Evolutionary conservation across 1,140 invertebrate species (phyloP).

Genomic region (Triops cancriformis): DNA sequence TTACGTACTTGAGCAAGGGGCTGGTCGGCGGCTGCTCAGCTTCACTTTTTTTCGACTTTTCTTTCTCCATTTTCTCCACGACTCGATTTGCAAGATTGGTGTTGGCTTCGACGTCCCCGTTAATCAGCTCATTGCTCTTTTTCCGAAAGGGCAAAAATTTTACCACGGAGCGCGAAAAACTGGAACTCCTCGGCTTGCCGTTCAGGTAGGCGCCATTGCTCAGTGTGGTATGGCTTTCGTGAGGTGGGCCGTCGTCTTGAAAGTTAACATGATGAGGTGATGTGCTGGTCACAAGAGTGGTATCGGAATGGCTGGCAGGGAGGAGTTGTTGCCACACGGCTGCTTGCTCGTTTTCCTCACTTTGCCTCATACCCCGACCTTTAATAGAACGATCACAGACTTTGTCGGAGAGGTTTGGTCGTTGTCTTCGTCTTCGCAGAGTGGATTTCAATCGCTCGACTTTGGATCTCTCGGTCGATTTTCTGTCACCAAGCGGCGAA

Average conservation of each 20-base stretch:
- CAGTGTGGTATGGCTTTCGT: background rate
- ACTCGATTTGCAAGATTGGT: background rate
- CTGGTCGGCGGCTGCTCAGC: background rate
- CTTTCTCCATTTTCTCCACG: background rate
- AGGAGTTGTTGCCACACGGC: background rate
- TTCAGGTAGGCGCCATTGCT: background rate
- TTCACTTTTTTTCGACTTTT: background rate
- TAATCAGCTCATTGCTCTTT: background rate
- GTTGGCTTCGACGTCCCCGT: background rate
- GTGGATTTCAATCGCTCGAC: background rate
- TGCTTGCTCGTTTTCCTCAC: background rate
- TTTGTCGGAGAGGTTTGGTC: background rate
- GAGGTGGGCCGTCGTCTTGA: background rate
- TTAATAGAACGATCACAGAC: background rate
- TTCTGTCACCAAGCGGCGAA: no score
- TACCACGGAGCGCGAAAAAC: background rate
- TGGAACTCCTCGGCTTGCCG: background rate
- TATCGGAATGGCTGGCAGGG: background rate
- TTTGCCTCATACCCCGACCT: background rate
- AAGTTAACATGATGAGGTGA: background rate
- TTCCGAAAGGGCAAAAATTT: background rate
- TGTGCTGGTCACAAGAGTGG: background rate
- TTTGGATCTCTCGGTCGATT: no score
- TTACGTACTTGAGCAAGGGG: constrained; percentile 13
- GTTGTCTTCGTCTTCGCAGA: background rate